Base-by-base conservation (phyloP, 1,140 invertebrate species). In the Xylocopa sonorina region DNA sequence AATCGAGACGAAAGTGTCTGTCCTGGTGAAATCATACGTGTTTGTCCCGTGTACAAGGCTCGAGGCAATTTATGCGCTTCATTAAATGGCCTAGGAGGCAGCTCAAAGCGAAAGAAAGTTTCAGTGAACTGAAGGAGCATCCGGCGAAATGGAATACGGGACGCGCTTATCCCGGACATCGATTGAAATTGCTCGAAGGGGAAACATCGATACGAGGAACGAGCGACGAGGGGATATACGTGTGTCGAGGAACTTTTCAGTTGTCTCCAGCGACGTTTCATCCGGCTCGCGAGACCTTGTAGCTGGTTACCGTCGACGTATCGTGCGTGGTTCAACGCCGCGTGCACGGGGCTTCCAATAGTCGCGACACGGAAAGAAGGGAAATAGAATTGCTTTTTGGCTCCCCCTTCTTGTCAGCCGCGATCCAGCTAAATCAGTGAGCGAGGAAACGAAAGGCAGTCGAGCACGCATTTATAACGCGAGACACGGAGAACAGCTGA, bases 341-440 rank as follows among this genome's bases (percentile, higher is more conserved):
- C n/a, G 14, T 51, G 32, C 14, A 14, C 29, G 55, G 10, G n/a
- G n/a, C 55, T 67, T 67, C 5, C 29, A 67, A 60, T 58, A 12
- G 53, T 18, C 46, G 24, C 53, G 41, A 43, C 10, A 7, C 4
- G 6, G 27, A 4, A 16, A 29, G 12, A 43, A 60, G 0, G 2
- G 14, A n/a, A 58, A 24, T 6, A 41, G 21, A 72, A 58, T 72
- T 72, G 69, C 38, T 72, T 72, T 60, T n/a, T 34, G 69, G 48
- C 3, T 72, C 38, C 21, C 29, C 21, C 16, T n/a, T 1, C 7
- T n/a, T 14, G 38, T 18, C 50, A 16, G n/a, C 10, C 34, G 21
- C 18, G 68, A 58, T 7, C 27, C 18, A 3, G 34, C 16, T 55
- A 55, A 55, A 43, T 63, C 50, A 18, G 24, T 50, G 16, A 0